Evolutionary conservation across 2,888 invertebrate genomes (phyloP), one percentile per base, ranked within the genome.

Genomic region (Sycophila texana): DNA sequence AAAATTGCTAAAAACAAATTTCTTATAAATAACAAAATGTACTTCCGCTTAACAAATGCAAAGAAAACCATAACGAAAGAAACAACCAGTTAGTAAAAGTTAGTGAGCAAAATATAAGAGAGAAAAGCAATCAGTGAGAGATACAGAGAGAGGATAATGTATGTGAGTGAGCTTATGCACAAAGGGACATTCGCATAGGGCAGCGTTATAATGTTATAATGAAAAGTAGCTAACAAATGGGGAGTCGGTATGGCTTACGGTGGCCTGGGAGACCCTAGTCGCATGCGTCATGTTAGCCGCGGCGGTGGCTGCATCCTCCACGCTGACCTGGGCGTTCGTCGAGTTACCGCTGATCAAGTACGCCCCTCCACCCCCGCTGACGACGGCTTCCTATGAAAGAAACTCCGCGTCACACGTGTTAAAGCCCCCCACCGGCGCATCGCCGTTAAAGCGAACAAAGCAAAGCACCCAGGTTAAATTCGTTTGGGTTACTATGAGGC

Each of bases 201-300:
- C n/a, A 26, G 67, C 78, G 83, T 84, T 84, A 84, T 75, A 60
- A 67, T 51, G 73, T 47, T 39, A 61, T 61, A 53, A 60, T 51
- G 57, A 30, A 60, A 39, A 85, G 83, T 86, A 87, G 87, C 87
- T 86, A 88, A 87, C 86, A 88, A 89, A 87, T 85, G 85, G 87
- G 86, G 86, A 88, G 85, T 87, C 86, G 85, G 84, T 86, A 87
- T 81, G 79, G 92, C 95, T 95, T 94, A 97, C 98, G 91, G 98
- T 98, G 91, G 97, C 98, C 90, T 96, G 95, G 89, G 95, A 96
- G 89, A 95, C 96, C 91, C 95, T 93, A 89, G 95, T 96, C 87
- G 95, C 95, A 91, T 96, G 95, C 86, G 95, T 94, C 88, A 95
- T 92, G 86, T 92, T 92, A 83, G 86, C 91, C 91, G 91, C 89